phyloP scores from a whole-genome alignment of 2,797 vertebrate genomes.

The Rhynchonycteris naso region DNA sequence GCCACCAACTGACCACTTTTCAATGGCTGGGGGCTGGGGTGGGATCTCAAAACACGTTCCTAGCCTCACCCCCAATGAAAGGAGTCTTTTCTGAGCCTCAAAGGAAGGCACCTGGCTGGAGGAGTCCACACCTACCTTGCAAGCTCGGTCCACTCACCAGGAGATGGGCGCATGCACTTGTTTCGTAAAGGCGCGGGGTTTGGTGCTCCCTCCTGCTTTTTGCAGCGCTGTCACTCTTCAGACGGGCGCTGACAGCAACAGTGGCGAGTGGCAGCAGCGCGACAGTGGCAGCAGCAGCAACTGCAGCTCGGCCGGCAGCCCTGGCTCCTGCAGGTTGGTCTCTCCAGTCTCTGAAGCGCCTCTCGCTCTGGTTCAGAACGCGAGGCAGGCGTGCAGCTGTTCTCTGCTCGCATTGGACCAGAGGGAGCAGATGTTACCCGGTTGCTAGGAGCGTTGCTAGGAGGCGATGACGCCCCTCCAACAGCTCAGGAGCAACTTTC shows the following conservation, averaged over 20 bases:
- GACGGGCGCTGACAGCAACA: not conserved
- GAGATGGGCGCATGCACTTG: conserved; percentile 68
- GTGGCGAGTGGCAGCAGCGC: not conserved
- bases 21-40: not conserved
- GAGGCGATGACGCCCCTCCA: conserved; percentile 90
- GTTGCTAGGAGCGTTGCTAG: conserved; percentile 96
- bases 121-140: conserved; percentile 74
- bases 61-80: not conserved
- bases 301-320: conserved; percentile 70
- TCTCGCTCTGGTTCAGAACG: conserved; percentile 73
- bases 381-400: conserved; percentile 85
- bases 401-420: conserved; percentile 91
- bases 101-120: not conserved
- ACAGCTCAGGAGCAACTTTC: conserved; percentile 85
- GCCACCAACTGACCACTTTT: conserved; percentile 15
- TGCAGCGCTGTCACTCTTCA: conserved; percentile 52
- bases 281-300: not conserved
- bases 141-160: conserved; percentile 63
- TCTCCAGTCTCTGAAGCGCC: conserved; percentile 83
- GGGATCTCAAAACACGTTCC: not conserved
- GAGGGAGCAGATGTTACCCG: conserved; percentile 92
- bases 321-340: conserved; percentile 84
- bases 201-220: conserved; percentile 19
- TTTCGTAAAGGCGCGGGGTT: conserved; percentile 18
- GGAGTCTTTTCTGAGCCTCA: not conserved